These are phyloP conservation scores for Noctuana brunneofusca DNA, from an alignment of 2,888 invertebrate genomes.

Conservation along the genomic window DNA sequence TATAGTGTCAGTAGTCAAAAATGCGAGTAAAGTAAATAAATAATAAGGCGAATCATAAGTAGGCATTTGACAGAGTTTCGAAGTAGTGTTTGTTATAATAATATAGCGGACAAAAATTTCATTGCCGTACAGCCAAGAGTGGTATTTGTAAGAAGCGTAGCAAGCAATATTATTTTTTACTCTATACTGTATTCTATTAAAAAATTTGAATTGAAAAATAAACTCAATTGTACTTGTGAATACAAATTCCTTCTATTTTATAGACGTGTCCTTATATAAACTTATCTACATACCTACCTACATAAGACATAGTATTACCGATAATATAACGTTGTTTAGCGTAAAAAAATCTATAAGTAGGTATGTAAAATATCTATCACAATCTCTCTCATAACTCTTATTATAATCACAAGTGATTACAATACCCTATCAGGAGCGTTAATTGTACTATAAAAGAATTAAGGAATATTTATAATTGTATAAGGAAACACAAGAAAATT, in stretches of 20 bases:
- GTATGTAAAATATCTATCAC: background rate
- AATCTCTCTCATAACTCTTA: background rate
- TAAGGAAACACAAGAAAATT: background rate
- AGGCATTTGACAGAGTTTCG: slow-evolving; percentile 26
- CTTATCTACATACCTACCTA: no score
- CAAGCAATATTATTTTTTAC: slow-evolving; percentile 19
- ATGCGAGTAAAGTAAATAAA: slow-evolving; percentile 27
- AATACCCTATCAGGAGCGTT: background rate
- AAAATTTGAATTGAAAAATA: no score
- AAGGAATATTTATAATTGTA: background rate
- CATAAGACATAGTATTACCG: no score
- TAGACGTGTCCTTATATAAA: no score
- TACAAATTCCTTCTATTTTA: no score
- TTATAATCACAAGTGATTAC: background rate
- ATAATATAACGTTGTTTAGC: no score
- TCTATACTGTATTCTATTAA: no score
- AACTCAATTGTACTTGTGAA: no score
- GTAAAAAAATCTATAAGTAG: no score
- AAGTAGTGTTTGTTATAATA: slow-evolving; percentile 30
- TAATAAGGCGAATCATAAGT: slow-evolving; percentile 27
- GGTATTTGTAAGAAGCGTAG: slow-evolving; percentile 5
- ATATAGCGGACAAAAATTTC: slow-evolving; percentile 20
- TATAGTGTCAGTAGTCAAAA: slow-evolving; percentile 15
- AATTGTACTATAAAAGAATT: background rate
- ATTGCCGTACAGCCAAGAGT: slow-evolving; percentile 6